These are phyloP conservation scores for Hippocampus guttulatus DNA, from an alignment of 2,113 vertebrate genomes.

Conservation along the genomic window DNA sequence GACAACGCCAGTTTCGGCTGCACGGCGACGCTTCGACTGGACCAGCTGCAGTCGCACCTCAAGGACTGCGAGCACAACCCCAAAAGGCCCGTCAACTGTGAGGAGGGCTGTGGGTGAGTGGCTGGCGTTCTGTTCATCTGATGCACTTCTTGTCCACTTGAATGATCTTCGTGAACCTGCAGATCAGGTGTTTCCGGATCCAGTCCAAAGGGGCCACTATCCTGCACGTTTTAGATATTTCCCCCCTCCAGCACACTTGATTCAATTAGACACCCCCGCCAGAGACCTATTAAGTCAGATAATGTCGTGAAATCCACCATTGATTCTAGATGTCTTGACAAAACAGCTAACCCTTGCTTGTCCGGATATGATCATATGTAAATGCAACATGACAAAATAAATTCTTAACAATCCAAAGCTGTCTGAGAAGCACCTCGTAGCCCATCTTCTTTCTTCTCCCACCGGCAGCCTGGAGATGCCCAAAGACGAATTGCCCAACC, in stretches of 20 bases:
- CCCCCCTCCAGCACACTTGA: too few species aligned
- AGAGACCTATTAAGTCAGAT: background rate
- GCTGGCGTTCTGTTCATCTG: background rate
- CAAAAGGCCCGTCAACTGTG: conserved; percentile 92
- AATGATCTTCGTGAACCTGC: background rate
- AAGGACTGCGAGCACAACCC: conserved; percentile 98
- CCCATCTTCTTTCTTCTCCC: background rate
- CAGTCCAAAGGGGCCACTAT: too few species aligned
- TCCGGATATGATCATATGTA: background rate
- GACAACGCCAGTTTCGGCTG: conserved; percentile 96
- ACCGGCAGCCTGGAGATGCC: conserved; percentile 89
- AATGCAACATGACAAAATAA: background rate
- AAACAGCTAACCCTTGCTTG: background rate
- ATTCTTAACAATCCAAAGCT: background rate
- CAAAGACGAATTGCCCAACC: conserved; percentile 92
- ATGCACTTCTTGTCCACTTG: background rate
- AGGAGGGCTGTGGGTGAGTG: conserved; percentile 92
- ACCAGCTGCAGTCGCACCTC: conserved; percentile 95
- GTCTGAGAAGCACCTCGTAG: background rate
- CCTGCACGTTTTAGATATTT: too few species aligned
- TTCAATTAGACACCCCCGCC: too few species aligned
- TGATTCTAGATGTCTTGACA: background rate
- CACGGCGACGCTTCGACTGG: conserved; percentile 86
- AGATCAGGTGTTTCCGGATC: background rate
- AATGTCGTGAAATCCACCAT: too few species aligned